These are phyloP conservation scores for Euwallacea similis DNA, from an alignment of 1,140 invertebrate genomes.

Conservation along the genomic window DNA sequence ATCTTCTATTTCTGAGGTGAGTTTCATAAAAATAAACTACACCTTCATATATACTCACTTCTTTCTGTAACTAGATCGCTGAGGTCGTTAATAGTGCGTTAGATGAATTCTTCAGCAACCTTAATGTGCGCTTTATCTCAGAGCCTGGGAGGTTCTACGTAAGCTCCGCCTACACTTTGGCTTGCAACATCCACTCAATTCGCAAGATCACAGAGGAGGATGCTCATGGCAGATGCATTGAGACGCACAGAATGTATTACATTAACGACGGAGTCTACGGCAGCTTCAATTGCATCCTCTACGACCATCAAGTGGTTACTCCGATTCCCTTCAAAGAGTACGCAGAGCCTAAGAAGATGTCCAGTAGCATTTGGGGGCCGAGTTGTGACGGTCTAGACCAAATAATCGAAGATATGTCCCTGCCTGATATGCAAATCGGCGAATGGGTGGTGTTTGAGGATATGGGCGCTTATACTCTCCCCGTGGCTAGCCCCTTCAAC, in stretches of 20 bases:
- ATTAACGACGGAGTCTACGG: conserved; percentile 99
- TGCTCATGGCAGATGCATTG: conserved; percentile 39
- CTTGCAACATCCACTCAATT: conserved; percentile 84
- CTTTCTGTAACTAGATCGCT: conserved; percentile 61
- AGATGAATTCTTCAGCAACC: conserved; percentile 78
- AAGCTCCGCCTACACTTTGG: conserved; percentile 89
- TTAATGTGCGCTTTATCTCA: conserved; percentile 82
- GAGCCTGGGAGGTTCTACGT: conserved; percentile 96
- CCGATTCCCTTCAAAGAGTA: conserved; percentile 41
- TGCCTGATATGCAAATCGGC: conserved; percentile 78
- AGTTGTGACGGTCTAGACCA: conserved; percentile 94
- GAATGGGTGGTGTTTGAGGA: conserved; percentile 87
- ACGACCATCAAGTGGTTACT: conserved; percentile 78
- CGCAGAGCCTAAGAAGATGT: conserved; percentile 39
- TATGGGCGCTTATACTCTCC: conserved; percentile 94
- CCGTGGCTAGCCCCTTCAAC: conserved; percentile 87
- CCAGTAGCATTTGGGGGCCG: conserved; percentile 85
- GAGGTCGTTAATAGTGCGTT: conserved; percentile 74
- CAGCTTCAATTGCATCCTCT: conserved; percentile 95
- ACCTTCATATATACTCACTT: not conserved
- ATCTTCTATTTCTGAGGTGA: conserved; percentile 67
- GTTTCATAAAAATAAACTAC: not conserved
- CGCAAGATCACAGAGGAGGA: conserved; percentile 62
- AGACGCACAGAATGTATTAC: conserved; percentile 80
- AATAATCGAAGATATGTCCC: conserved; percentile 67